Evolutionary conservation across 1,140 invertebrate genomes (phyloP).

Genomic region (Drosophila micromelanica): DNA sequence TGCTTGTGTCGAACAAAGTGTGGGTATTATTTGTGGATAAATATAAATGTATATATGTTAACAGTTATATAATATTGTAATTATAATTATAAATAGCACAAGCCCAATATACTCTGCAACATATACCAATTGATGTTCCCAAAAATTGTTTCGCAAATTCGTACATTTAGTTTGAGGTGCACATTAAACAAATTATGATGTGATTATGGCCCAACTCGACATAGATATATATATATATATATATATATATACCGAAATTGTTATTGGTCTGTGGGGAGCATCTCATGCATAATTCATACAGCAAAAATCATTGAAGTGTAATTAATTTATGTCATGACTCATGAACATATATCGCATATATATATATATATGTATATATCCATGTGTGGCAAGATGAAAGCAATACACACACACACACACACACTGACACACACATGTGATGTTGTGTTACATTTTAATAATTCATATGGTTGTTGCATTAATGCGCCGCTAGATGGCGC

Average conservation of each 20-base stretch:
- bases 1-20: too few species aligned
- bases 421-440: slow-evolving; percentile 5
- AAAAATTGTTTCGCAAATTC: too few species aligned
- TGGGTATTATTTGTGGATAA: too few species aligned
- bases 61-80: too few species aligned
- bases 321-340: slow-evolving; percentile 67
- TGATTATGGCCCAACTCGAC: slow-evolving; percentile 6
- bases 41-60: too few species aligned
- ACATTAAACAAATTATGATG: slow-evolving; percentile 28
- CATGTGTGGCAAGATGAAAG: slow-evolving; percentile 46
- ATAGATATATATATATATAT: neutral
- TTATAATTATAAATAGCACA: too few species aligned
- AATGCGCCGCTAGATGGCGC: slow-evolving; percentile 32
- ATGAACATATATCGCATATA: slow-evolving; percentile 18
- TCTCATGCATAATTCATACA: slow-evolving; percentile 66
- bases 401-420: slow-evolving; percentile 33
- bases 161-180: neutral
- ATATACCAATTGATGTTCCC: too few species aligned
- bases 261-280: slow-evolving; percentile 1
- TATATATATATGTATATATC: too few species aligned
- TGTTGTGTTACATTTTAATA: slow-evolving; percentile 61
- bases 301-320: slow-evolving; percentile 72
- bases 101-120: too few species aligned
- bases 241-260: neutral
- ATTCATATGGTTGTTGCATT: slow-evolving; percentile 77